These are phyloP conservation scores for Andricus curvator DNA, from an alignment of 2,888 invertebrate genomes.

Conservation along the genomic window DNA sequence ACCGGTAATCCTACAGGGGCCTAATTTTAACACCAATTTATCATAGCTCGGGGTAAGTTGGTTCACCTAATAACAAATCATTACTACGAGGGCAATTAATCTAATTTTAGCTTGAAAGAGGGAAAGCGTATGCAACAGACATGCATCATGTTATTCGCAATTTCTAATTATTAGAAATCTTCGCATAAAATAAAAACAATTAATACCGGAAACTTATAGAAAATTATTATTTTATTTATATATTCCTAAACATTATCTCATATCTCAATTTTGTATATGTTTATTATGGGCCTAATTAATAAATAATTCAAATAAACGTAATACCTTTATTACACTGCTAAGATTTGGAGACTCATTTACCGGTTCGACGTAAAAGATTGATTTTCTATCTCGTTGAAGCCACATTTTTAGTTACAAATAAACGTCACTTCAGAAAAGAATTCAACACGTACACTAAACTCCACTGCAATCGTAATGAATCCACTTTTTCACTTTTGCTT, in stretches of 20 bases:
- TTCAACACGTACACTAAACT: neutral
- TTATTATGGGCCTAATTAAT: neutral
- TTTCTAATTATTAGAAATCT: conserved; percentile 24
- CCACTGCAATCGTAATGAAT: neutral
- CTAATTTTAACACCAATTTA: conserved; percentile 36
- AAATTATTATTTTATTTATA: neutral
- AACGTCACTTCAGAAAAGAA: neutral
- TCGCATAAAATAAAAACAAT: neutral
- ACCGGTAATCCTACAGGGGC: neutral
- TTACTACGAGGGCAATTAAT: conserved; percentile 26
- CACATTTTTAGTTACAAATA: conserved; percentile 59
- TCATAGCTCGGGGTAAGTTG: conserved; percentile 27
- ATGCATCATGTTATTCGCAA: conserved; percentile 3
- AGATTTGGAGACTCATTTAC: conserved; percentile 60
- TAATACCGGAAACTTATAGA: neutral
- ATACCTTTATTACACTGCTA: conserved; percentile 60
- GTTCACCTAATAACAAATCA: conserved; percentile 17
- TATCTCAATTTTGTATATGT: neutral
- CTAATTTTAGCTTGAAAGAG: conserved; percentile 26
- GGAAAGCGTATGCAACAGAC: conserved; percentile 13
- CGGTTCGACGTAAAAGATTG: conserved; percentile 70
- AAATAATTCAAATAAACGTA: neutral
- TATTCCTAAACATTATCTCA: neutral
- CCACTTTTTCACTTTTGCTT: neutral
- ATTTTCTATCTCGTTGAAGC: conserved; percentile 66